A percentile compares a stretch with the other conserved stretches of the same genome.
These are phyloP conservation scores for Arothron firmamentum DNA, from an alignment of 2,113 vertebrate species.

Conservation along the genomic window DNA sequence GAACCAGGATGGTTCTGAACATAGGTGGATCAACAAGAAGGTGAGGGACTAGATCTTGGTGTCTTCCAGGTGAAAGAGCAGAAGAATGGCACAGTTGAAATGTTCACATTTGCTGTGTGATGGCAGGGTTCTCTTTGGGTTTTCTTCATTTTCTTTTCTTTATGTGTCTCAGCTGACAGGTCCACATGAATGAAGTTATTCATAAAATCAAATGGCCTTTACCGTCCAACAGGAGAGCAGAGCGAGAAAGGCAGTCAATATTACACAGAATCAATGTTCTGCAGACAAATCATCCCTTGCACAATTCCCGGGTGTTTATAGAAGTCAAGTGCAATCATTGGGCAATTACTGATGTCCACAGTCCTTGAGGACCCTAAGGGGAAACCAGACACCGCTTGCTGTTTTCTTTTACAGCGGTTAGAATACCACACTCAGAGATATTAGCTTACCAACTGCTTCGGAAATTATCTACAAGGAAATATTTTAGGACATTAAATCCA, in stretches of 20 bases:
- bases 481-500: too few species aligned
- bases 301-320: conserved; percentile 28
- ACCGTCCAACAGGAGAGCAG: conserved; percentile 21
- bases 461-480: background rate
- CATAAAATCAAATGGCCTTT: conserved; percentile 28
- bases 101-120: too few species aligned
- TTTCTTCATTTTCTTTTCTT: background rate
- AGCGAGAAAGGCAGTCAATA: conserved; percentile 15
- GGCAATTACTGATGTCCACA: conserved; percentile 20
- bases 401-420: conserved; percentile 5
- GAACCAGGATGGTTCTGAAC: too few species aligned
- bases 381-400: conserved; percentile 13
- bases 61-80: too few species aligned
- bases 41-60: too few species aligned
- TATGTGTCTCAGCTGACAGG: background rate
- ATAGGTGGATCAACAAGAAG: too few species aligned
- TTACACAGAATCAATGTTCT: conserved; percentile 36
- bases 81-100: too few species aligned
- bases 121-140: background rate
- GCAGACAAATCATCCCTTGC: conserved; percentile 15
- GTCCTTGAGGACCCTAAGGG: conserved; percentile 10
- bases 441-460: background rate
- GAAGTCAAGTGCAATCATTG: conserved; percentile 33
- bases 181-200: conserved; percentile 18
- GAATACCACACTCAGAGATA: background rate